These are phyloP conservation scores for Ormyrus rosae DNA, from an alignment of 2,888 invertebrate genomes.

Conservation along the genomic window DNA sequence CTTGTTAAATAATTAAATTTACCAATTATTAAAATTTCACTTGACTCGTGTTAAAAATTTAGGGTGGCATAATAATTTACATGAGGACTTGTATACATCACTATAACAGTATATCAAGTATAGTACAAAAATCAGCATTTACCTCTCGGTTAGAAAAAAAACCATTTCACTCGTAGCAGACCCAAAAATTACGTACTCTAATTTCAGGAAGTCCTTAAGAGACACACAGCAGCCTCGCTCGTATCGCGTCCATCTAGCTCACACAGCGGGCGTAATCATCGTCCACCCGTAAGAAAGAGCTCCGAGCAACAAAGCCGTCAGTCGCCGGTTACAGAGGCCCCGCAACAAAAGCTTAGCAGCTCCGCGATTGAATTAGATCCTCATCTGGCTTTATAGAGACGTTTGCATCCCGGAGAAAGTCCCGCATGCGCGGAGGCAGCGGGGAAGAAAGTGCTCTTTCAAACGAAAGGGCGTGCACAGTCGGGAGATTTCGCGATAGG, in stretches of 20 bases:
- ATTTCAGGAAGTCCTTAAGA: not conserved
- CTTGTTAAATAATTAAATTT: too few relatives aligned
- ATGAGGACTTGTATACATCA: too few relatives aligned
- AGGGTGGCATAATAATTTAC: too few relatives aligned
- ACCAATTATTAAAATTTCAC: too few relatives aligned
- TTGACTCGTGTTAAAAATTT: too few relatives aligned
- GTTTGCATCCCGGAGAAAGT: conserved; percentile 39
- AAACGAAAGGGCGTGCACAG: conserved; percentile 1
- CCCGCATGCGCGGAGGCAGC: not conserved
- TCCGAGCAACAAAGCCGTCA: not conserved
- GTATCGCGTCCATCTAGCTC: not conserved
- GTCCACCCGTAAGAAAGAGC: not conserved
- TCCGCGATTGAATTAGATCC: conserved; percentile 43
- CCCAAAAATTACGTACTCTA: too few relatives aligned
- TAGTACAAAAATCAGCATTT: too few relatives aligned
- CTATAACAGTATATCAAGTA: too few relatives aligned
- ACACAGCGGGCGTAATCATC: not conserved
- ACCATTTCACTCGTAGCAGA: too few relatives aligned
- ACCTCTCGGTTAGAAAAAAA: too few relatives aligned
- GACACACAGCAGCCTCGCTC: not conserved
- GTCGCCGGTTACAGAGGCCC: too few relatives aligned
- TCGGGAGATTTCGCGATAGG: conserved; percentile 27
- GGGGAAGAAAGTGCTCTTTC: conserved; percentile 16
- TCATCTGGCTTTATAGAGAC: conserved; percentile 46
- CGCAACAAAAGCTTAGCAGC: too few relatives aligned